These are phyloP conservation scores for Drosophila pachea DNA, from an alignment of 1,140 invertebrate species.

Conservation along the genomic window DNA sequence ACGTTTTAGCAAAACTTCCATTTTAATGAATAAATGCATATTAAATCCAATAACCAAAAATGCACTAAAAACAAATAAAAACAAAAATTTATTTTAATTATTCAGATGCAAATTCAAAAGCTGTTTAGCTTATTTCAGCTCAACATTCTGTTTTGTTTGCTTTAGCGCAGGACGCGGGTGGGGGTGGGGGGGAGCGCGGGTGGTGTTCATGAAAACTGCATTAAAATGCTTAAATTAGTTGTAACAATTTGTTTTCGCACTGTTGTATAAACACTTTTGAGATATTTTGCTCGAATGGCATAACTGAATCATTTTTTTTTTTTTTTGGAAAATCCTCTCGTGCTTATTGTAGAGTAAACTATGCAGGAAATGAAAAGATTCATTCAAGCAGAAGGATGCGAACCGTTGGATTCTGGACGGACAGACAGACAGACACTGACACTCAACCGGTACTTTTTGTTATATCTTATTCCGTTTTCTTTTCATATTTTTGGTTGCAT, in stretches of 20 bases:
- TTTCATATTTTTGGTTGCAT: conserved; percentile 1
- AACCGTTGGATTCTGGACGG: conserved; percentile 25
- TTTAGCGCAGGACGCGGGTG: no score
- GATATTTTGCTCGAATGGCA: neutral
- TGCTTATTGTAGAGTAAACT: conserved; percentile 13
- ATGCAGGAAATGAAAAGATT: conserved; percentile 37
- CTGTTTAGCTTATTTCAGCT: conserved; percentile 13
- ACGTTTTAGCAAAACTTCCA: conserved; percentile 3
- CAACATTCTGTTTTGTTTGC: conserved; percentile 1
- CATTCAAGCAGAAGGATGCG: conserved; percentile 29
- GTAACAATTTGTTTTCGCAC: no score
- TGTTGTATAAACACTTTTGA: no score
- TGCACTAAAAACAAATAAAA: neutral
- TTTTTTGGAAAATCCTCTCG: conserved; percentile 18
- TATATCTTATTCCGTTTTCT: conserved; percentile 17
- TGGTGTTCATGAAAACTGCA: no score
- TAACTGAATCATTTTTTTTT: no score
- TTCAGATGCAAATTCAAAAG: conserved; percentile 18
- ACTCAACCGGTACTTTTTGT: conserved; percentile 20
- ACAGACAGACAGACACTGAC: conserved; percentile 5
- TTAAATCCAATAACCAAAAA: conserved; percentile 7
- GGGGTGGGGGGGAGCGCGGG: no score
- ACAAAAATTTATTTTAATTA: neutral
- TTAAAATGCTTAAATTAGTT: neutral
- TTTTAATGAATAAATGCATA: conserved; percentile 22